Evolutionary conservation across 2,888 invertebrate genomes (phyloP), one percentile per base, ranked within the genome.

Genomic region (Lissocephala sabroskyi): DNA sequence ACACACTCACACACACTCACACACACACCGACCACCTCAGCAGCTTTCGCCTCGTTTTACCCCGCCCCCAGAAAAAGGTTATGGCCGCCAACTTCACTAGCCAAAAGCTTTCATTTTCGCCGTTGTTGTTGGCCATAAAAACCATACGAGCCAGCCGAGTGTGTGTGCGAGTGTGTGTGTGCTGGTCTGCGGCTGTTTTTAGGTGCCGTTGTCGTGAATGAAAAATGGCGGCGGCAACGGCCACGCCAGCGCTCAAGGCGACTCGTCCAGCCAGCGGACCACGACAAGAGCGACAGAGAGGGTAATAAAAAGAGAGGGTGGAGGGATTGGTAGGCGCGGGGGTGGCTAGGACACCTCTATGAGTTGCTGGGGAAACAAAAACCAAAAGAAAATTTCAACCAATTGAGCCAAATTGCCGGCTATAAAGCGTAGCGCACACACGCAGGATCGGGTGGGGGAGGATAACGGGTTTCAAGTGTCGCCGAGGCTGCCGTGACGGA

Each of bases 191-290:
- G 64, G 57, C 73, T 76, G 68, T 73, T 73, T 73, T 76, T 68
- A 76, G 68, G 74, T 68, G 77, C 68, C 61, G 45, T 51, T 17
- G 18, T 18, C 11, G 13, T 2, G 13, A 59, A 67, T 76, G 77
- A 76, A 76, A 76, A 68, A 76, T 68, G 68, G 68, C 68, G 68
- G 45, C n/a, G n/a, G n/a, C n/a, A n/a, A n/a, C n/a, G n/a, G n/a
- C n/a, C n/a, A n/a, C n/a, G n/a, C n/a, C n/a, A n/a, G n/a, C 56
- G 63, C 16, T 35, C 35, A 16, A 11, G 10, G 10, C 10, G 9
- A 4, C n/a, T 10, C 30, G 10, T 7, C 4, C 30, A 23, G 23
- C 3, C 23, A 23, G 23, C 3, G 7, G 23, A 3, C 23, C 23
- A 23, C 23, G 7, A 23, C 3, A 7, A 23, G 3, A 23, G 23